phyloP scores from a whole-genome alignment of 2,888 invertebrate species.

The Timema cristinae region DNA sequence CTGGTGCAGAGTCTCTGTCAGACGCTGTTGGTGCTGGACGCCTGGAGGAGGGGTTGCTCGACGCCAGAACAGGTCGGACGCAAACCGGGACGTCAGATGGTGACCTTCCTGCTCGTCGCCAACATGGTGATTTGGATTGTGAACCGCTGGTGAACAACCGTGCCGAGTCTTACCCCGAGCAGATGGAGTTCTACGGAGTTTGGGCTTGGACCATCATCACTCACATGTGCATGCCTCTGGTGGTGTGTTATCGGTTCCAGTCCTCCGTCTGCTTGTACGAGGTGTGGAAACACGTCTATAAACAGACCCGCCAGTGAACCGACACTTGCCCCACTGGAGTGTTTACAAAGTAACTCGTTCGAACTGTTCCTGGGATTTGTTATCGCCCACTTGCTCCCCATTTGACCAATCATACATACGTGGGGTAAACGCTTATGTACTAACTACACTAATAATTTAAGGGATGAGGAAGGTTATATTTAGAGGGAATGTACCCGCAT shows the following conservation, averaged over 20 bases:
- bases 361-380: no score
- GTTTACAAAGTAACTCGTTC: no score
- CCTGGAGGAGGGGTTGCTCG: conserved; percentile 65
- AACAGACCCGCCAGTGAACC: no score
- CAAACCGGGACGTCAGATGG: conserved; percentile 80
- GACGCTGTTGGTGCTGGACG: conserved; percentile 48
- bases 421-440: no score
- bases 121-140: conserved; percentile 88
- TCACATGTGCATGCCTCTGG: conserved; percentile 82
- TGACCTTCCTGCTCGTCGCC: conserved; percentile 76
- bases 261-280: conserved; percentile 89
- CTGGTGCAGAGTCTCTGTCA: conserved; percentile 43
- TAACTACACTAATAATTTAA: no score
- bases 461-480: no score
- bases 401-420: no score
- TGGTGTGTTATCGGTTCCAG: conserved; percentile 87
- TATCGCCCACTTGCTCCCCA: no score
- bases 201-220: conserved; percentile 92
- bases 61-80: conserved; percentile 64
- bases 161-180: conserved; percentile 77
- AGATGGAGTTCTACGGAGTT: conserved; percentile 75
- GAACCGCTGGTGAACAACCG: conserved; percentile 81
- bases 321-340: no score
- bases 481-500: no score
- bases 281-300: conserved; percentile 88